phyloP scores from a whole-genome alignment of 2,113 vertebrate species.

The Eurypyga helias region DNA sequence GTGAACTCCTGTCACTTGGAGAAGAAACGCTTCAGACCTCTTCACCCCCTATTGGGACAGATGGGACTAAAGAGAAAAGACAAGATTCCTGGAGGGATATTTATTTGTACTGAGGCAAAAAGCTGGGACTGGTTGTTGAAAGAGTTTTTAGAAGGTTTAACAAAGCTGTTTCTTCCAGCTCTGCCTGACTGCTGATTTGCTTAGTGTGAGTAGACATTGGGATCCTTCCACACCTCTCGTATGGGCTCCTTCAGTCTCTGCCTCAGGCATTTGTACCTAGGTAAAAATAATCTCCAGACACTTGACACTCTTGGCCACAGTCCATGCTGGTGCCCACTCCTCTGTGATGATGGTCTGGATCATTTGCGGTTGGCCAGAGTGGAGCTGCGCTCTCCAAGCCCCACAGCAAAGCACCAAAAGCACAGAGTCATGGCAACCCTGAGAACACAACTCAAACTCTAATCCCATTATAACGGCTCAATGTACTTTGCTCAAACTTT shows the following conservation, averaged over 20 bases:
- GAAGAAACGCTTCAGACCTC: neutral
- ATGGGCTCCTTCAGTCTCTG: neutral
- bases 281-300: constrained; percentile 10
- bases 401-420: constrained; percentile 14
- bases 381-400: neutral
- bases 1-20: neutral
- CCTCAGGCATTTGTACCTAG: constrained; percentile 17
- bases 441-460: constrained; percentile 35
- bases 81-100: neutral
- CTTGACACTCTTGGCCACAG: neutral
- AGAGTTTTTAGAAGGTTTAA: neutral
- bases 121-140: neutral
- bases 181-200: neutral
- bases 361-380: neutral
- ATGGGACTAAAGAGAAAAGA: neutral
- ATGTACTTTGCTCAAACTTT: constrained; percentile 68
- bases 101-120: neutral
- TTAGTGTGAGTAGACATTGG: neutral
- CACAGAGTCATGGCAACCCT: constrained; percentile 33
- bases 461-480: constrained; percentile 48
- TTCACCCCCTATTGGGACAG: neutral
- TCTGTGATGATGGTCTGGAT: neutral
- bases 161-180: neutral
- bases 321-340: neutral
- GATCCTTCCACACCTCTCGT: neutral